Evolutionary conservation across 2,888 invertebrate species (phyloP).

Genomic region (Deilephila elpenor): DNA sequence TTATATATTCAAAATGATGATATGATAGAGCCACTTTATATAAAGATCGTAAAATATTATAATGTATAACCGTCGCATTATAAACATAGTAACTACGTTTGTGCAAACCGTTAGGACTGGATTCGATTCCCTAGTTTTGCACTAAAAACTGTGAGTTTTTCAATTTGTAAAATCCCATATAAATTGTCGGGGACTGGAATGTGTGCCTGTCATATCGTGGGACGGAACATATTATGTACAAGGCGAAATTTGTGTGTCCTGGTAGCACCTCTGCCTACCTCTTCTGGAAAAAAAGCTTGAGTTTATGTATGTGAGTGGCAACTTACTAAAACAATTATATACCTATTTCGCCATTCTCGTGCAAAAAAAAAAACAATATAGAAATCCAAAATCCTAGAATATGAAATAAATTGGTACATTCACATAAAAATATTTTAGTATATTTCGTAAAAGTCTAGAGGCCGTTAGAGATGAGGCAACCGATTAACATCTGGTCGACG

Average conservation of each 20-base stretch:
- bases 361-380: no score
- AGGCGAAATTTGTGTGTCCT: no score
- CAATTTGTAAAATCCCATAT: no score
- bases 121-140: conserved; percentile 49
- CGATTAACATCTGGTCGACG: conserved; percentile 17
- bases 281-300: no score
- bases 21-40: conserved; percentile 38
- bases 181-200: no score
- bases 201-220: no score
- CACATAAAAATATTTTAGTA: conserved; percentile 1
- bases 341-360: no score
- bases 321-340: no score
- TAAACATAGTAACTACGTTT: conserved; percentile 37
- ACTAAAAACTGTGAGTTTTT: conserved; percentile 27
- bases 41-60: conserved; percentile 46
- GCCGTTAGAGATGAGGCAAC: conserved; percentile 12
- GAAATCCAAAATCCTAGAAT: no score
- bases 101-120: neutral
- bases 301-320: no score
- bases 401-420: neutral
- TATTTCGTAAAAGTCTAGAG: conserved; percentile 16
- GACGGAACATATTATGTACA: no score
- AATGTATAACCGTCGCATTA: conserved; percentile 50
- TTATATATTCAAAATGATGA: conserved; percentile 30
- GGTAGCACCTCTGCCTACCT: no score